A percentile compares a stretch with the other conserved stretches of the same genome.
These are phyloP conservation scores for Goniozus legneri DNA, from an alignment of 1,140 invertebrate genomes.

Conservation along the genomic window DNA sequence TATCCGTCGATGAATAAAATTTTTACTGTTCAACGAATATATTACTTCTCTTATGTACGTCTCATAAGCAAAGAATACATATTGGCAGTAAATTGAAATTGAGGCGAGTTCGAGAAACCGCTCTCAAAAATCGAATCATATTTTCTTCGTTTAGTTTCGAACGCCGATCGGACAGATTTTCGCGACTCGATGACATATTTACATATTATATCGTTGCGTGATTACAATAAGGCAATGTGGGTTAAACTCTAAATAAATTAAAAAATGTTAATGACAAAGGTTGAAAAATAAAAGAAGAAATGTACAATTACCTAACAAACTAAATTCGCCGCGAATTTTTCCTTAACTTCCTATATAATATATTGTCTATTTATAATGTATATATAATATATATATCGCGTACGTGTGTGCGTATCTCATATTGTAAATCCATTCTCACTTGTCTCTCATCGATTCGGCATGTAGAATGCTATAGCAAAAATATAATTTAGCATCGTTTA, in stretches of 20 bases:
- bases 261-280: constrained; percentile 25
- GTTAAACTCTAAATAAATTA: constrained; percentile 42
- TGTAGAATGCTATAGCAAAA: constrained; percentile 40
- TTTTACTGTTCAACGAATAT: too few species aligned
- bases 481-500: constrained; percentile 47
- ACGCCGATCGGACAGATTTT: background rate
- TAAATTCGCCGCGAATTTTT: background rate
- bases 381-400: too few species aligned
- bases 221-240: constrained; percentile 41
- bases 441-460: constrained; percentile 14
- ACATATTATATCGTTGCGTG: constrained; percentile 30
- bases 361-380: too few species aligned
- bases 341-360: too few species aligned
- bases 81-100: too few species aligned
- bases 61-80: too few species aligned
- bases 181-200: constrained; percentile 7
- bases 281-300: constrained; percentile 25
- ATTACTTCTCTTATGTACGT: too few species aligned
- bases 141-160: constrained; percentile 16
- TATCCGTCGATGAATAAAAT: too few species aligned
- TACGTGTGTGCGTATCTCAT: background rate
- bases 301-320: constrained; percentile 30
- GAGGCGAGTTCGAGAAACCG: too few species aligned
- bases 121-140: too few species aligned
- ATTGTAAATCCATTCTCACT: background rate